Base-by-base conservation (phyloP, 2,888 invertebrate genomes). In the Parochlus steinenii region DNA sequence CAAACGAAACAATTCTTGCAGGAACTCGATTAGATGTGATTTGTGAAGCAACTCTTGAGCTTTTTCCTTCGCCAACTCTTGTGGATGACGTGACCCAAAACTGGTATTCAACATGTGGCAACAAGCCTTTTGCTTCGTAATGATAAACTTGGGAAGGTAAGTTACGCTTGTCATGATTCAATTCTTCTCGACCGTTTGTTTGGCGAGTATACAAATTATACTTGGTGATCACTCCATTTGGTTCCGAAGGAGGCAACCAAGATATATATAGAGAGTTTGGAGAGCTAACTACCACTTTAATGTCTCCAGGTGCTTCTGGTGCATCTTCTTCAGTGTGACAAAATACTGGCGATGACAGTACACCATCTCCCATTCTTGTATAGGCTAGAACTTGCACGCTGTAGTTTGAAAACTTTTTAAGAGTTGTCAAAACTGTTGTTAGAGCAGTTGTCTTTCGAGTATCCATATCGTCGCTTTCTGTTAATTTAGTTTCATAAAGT, bases 1-100 rank as follows among this genome's bases (percentile, higher is more conserved):
- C 78, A 48, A 78, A 77, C 2, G 78, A 77, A 10, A 72, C 69
- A 37, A 79, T 75, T 40, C 71, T 63, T 1, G 77, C 77, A 10
- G 75, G 71, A 58, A 71, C 67, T 45, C 73, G 64, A 43, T 64
- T 67, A 5, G 69, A 69, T 6, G 74, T 71, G 18, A 74, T 65
- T 54, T 74, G 74, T 1, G 72, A 68, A 5, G 71, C 71, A 3
- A 75, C 72, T 37, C 67, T 62, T 1, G 76, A 75, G 50, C 73
- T 75, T 48, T 72, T 74, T 1, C 82, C 81, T 52, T 81, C 80
- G 1, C 82, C 82, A 25, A 79, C 72, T 20, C 74, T 63, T 0
- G 81, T 82, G 4, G 72, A 75, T 2, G 79, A 80, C 1, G 78
- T 76, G 15, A 82, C 74, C 72, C 78, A 77, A 52, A 79, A 80